Evolutionary conservation across 2,888 invertebrate genomes (phyloP), one percentile per base, ranked within the genome.

Genomic region (Vandiemenella viatica): DNA sequence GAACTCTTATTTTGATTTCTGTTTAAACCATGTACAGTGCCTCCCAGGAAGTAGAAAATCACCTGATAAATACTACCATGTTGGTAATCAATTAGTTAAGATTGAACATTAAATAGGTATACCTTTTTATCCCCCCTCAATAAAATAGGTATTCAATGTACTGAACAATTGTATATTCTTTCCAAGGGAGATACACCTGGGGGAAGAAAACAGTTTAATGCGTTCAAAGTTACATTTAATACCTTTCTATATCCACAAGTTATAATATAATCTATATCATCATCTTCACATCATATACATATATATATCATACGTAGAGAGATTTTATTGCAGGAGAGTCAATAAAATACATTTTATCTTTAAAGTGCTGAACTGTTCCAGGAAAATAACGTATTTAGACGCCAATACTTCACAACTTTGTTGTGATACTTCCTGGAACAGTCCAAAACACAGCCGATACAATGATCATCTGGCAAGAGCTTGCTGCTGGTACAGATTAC

Each of bases 191-290:
- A n/a, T n/a, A n/a, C n/a, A n/a, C n/a, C n/a, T n/a, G n/a, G n/a
- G n/a, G n/a, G n/a, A n/a, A n/a, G n/a, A n/a, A n/a, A n/a, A n/a
- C n/a, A n/a, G n/a, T n/a, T n/a, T n/a, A n/a, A n/a, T n/a, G n/a
- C n/a, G n/a, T n/a, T n/a, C n/a, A n/a, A 51, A 51, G 50, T 48
- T 53, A 55, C 54, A 55, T 55, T 55, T 55, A 55, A 53, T 55
- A 48, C 49, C 49, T 55, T 49, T 51, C 48, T 51, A 49, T 52
- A 48, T 54, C 50, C 52, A 53, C 52, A 53, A 52, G 49, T 53
- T 53, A 50, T 52, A 46, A 50, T 52, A 49, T 48, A 46, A 49
- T 53, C 49, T 51, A 53, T 51, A 48, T 51, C 51, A 50, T 42
- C 49, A 45, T 50, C 37, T 41, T 50, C 50, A 52, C 52, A 52